Conservation (phyloP, 2,113 vertebrate species). For the Laticauda colubrina region DNA sequence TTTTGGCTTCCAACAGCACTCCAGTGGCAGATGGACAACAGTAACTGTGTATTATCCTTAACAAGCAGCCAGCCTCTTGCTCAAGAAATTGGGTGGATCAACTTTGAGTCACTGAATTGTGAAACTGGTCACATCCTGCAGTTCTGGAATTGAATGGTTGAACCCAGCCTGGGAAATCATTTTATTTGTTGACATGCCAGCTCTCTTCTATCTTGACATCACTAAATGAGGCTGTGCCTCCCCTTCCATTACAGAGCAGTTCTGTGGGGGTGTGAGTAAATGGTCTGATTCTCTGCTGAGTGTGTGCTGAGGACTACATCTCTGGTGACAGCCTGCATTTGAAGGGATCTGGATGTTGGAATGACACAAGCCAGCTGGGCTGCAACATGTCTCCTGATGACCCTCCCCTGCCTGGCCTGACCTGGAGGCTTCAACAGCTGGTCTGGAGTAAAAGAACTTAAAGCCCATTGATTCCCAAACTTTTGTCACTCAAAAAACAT, state of each 20-base stretch:
- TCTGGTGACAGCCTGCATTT: conserved; percentile 20
- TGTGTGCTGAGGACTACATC: background rate
- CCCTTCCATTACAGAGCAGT: background rate
- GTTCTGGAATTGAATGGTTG: conserved; percentile 18
- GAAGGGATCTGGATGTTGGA: conserved; percentile 22
- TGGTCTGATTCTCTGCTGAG: conserved; percentile 9
- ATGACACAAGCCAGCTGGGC: conserved; percentile 20
- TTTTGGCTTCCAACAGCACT: background rate
- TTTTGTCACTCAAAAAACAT: background rate
- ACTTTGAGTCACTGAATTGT: background rate
- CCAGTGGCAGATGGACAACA: background rate
- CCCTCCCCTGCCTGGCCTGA: background rate
- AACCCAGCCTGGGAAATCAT: background rate
- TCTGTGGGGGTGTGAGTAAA: background rate
- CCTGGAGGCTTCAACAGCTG: conserved; percentile 8
- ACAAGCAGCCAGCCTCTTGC: background rate
- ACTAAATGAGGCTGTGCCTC: background rate
- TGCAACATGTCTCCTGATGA: background rate
- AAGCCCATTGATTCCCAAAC: background rate
- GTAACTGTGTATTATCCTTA: background rate
- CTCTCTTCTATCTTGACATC: background rate
- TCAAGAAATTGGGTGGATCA: background rate
- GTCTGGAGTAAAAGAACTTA: background rate
- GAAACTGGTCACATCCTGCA: conserved; percentile 7
- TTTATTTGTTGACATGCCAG: background rate